A percentile compares a stretch with the other conserved stretches of the same genome.
Conservation (phyloP, 2,797 vertebrate genomes). For the Melanotaenia boesemani region DNA sequence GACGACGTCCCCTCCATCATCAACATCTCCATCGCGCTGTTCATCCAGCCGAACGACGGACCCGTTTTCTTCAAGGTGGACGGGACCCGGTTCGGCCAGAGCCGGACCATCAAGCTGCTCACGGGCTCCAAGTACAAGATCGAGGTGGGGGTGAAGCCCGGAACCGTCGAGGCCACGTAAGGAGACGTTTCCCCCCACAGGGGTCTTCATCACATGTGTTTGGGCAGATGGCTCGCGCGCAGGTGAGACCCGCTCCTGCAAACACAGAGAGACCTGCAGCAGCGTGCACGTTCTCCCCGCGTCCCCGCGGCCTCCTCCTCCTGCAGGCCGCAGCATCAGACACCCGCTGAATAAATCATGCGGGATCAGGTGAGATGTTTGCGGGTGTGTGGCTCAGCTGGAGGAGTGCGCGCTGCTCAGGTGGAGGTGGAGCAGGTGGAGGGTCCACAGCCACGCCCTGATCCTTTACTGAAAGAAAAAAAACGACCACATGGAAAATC, state of each 20-base stretch:
- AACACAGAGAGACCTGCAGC: no score
- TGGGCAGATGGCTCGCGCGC: neutral
- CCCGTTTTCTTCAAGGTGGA: slow-evolving; percentile 98
- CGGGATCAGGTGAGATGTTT: neutral
- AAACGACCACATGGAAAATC: no score
- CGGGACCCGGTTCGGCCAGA: slow-evolving; percentile 96
- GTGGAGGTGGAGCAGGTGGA: no score
- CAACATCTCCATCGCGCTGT: slow-evolving; percentile 90
- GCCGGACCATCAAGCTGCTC: slow-evolving; percentile 95
- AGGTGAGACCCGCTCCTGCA: no score
- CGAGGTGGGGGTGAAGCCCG: slow-evolving; percentile 91
- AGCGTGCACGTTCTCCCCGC: neutral
- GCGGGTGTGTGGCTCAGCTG: neutral
- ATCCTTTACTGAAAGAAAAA: no score
- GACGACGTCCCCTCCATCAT: slow-evolving; percentile 92
- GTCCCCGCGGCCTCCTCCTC: slow-evolving; percentile 3
- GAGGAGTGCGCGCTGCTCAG: no score
- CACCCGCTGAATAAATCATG: slow-evolving; percentile 57
- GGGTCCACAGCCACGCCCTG: no score
- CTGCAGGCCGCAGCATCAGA: slow-evolving; percentile 36
- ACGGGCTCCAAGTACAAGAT: slow-evolving; percentile 98
- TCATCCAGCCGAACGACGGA: slow-evolving; percentile 95
- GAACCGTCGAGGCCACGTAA: slow-evolving; percentile 91
- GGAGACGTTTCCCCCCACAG: slow-evolving; percentile 44
- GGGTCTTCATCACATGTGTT: neutral